Evolutionary conservation across 2,888 invertebrate genomes (phyloP).

Genomic region (Petrophora chlorosata): DNA sequence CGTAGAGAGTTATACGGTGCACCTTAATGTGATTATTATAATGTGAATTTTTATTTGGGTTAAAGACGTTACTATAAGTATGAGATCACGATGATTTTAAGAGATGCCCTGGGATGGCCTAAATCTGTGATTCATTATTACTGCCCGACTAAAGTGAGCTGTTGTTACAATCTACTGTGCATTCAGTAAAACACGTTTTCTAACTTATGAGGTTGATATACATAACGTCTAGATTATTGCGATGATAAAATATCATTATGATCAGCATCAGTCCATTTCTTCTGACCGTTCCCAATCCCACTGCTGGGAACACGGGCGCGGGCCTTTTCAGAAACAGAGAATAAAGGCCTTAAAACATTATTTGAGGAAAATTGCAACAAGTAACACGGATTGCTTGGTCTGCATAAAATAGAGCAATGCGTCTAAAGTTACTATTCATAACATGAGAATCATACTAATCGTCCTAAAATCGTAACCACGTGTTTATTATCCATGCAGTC

Average conservation of each 20-base stretch:
- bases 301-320: too few relatives aligned
- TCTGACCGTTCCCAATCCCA: too few relatives aligned
- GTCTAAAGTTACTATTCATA: not conserved
- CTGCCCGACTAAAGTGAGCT: slow-evolving; percentile 10
- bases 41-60: slow-evolving; percentile 46
- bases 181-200: too few relatives aligned
- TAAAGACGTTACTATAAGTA: slow-evolving; percentile 60
- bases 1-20: slow-evolving; percentile 37
- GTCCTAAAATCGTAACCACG: not conserved
- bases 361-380: too few relatives aligned
- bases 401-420: too few relatives aligned
- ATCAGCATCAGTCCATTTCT: too few relatives aligned
- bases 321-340: too few relatives aligned
- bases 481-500: not conserved
- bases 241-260: too few relatives aligned
- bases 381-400: too few relatives aligned
- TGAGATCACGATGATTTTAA: slow-evolving; percentile 38
- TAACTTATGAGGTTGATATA: too few relatives aligned
- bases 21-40: slow-evolving; percentile 52
- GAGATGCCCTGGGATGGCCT: slow-evolving; percentile 35
- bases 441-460: not conserved
- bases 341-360: too few relatives aligned
- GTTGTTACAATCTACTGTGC: slow-evolving; percentile 15
- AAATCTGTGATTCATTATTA: slow-evolving; percentile 33
- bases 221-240: too few relatives aligned